These are phyloP conservation scores for Apocrypta bakeri DNA, from an alignment of 1,140 invertebrate species.

Conservation along the genomic window DNA sequence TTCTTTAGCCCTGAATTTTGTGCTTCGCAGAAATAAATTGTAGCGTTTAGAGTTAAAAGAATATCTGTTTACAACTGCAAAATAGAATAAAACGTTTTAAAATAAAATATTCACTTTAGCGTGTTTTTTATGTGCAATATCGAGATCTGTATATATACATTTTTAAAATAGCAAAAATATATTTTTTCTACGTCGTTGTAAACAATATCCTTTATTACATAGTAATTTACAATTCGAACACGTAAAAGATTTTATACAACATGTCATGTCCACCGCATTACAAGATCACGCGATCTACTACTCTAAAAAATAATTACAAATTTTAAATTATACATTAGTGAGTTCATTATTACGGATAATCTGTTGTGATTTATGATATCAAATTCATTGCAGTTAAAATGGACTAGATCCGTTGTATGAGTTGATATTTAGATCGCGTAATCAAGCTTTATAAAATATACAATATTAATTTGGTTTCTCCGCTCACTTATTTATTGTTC, in stretches of 20 bases:
- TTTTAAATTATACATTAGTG: background rate
- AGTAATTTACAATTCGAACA: background rate
- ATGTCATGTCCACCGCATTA: no score
- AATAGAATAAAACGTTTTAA: background rate
- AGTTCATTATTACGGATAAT: background rate
- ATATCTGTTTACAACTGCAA: background rate
- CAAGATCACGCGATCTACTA: conserved; percentile 8
- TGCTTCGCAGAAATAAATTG: background rate
- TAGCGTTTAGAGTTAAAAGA: background rate
- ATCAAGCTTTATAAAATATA: background rate
- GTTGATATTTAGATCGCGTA: background rate
- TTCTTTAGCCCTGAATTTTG: background rate
- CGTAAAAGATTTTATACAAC: background rate
- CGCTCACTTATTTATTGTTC: background rate
- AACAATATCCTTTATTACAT: background rate
- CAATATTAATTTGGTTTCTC: background rate
- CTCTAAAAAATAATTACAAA: background rate
- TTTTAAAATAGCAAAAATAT: conserved; percentile 26
- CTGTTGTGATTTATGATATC: background rate
- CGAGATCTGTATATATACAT: background rate
- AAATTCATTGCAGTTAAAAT: background rate
- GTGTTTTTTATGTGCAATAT: background rate
- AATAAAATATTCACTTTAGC: background rate
- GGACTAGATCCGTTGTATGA: background rate
- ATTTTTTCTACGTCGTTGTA: background rate